Conservation (phyloP, 53 echinoderm and acorn worm species). For the Pentamera pediparva region DNA sequence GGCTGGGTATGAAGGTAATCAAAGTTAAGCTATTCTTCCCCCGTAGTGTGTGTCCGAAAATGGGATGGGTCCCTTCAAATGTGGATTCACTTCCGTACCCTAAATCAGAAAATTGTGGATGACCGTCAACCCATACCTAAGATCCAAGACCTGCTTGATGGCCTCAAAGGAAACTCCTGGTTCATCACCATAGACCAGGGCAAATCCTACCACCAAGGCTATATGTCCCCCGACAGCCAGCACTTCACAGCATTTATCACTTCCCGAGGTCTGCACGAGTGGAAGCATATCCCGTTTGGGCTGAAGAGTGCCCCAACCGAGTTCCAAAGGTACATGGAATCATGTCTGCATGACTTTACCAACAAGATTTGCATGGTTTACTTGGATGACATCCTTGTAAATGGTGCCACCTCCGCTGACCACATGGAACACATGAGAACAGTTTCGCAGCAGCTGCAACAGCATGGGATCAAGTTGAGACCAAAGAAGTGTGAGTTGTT, state of each 20-base stretch:
- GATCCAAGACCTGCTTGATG: constrained; percentile 61
- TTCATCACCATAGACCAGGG: constrained; percentile 37
- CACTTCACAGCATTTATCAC: constrained; percentile 16
- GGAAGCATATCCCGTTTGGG: constrained; percentile 35
- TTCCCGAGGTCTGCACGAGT: constrained; percentile 22
- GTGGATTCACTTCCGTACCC: constrained; percentile 51
- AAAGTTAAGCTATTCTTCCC: constrained; percentile 55
- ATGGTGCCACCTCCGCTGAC: constrained; percentile 28
- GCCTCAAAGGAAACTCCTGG: constrained; percentile 55
- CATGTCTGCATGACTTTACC: constrained; percentile 16
- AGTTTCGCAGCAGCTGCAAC: constrained; percentile 29
- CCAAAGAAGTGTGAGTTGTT: constrained; percentile 39
- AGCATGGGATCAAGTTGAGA: constrained; percentile 54
- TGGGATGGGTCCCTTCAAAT: constrained; percentile 60
- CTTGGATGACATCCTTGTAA: constrained; percentile 60
- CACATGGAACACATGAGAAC: constrained; percentile 30
- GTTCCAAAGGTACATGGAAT: constrained; percentile 47
- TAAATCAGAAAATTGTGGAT: constrained; percentile 57
- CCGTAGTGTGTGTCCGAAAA: constrained; percentile 74
- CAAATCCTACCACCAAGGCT: constrained; percentile 35
- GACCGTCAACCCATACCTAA: constrained; percentile 73
- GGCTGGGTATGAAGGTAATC: constrained; percentile 62
- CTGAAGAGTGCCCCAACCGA: constrained; percentile 47
- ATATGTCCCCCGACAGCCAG: constrained; percentile 3
- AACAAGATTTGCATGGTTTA: constrained; percentile 50